Evolutionary conservation across 2,888 invertebrate genomes (phyloP), one percentile per base, ranked within the genome.

Genomic region (Adineta ricciae): DNA sequence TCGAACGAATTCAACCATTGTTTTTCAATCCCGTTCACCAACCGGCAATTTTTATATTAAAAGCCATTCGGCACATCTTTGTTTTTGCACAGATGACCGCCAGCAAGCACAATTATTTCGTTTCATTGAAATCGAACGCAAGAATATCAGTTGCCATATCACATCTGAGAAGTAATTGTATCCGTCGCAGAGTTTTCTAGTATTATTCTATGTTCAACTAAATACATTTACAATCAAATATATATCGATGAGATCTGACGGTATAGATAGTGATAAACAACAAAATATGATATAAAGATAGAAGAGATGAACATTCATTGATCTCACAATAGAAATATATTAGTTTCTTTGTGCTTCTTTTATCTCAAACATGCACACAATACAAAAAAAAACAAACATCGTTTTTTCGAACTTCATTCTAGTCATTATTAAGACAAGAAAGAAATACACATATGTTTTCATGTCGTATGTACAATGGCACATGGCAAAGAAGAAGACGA

Each of bases 401-500:
- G 5, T 46, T 46, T 46, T 46, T 46, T 46, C 19, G 3, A 16
- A 50, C 16, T 64, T 64, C 64, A 56, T 56, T 64, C 32, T 64
- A 64, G 64, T 19, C 32, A 7, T 4, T 4, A 27, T 19, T 9
- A 64, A 27, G 27, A 27, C 16, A 64, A 19, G 27, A 64, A 24
- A 64, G 64, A 56, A 4, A 64, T 46, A 24, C 19, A 50, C 19
- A 50, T 50, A 5, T 54, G 32, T 16, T 14, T 64, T 64, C 32
- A 16, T 32, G 32, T 78, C 78, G 78, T 78, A 78, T 78, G 38
- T 78, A 78, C 78, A 78, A 78, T 78, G 78, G 78, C 41, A 78
- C 41, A 78, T n/a, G n/a, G n/a, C n/a, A n/a, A n/a, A 41, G 41
- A 78, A 78, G 21, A 41, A 36, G 8, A 36, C 19, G 21, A 38